A percentile compares a stretch with the other conserved stretches of the same genome.
These are phyloP conservation scores for Marisa cornuarietis DNA, from an alignment of 1,140 invertebrate genomes.

Conservation along the genomic window DNA sequence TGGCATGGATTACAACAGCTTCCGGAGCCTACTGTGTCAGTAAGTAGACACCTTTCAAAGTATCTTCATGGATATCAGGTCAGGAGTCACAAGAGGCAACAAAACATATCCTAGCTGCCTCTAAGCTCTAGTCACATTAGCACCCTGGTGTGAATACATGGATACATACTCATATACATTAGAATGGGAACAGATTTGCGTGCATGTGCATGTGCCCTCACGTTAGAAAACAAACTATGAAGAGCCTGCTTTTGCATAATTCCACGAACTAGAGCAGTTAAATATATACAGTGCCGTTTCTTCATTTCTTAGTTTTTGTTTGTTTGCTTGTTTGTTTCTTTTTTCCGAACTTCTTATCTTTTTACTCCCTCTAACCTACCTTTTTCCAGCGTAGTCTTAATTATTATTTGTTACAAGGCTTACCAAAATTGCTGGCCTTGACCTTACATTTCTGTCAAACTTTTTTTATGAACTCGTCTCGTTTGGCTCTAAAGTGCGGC, in stretches of 20 bases:
- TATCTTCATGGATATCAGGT: background rate
- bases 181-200: background rate
- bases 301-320: background rate
- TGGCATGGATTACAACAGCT: slow-evolving; percentile 8
- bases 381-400: too few species aligned
- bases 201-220: too few species aligned
- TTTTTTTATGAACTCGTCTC: background rate
- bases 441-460: background rate
- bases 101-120: background rate
- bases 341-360: background rate
- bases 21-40: slow-evolving; percentile 21
- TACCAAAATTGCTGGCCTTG: too few species aligned
- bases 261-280: background rate
- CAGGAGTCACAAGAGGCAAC: background rate
- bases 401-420: too few species aligned
- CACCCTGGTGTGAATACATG: background rate
- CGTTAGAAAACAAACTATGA: too few species aligned
- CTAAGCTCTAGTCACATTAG: background rate
- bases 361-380: too few species aligned
- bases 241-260: background rate
- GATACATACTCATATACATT: background rate
- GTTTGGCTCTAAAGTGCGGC: background rate
- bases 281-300: background rate
- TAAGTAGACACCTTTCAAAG: background rate
- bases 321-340: background rate